Conservation (phyloP, 2,888 invertebrate species). For the Diadegma fenestrale region DNA sequence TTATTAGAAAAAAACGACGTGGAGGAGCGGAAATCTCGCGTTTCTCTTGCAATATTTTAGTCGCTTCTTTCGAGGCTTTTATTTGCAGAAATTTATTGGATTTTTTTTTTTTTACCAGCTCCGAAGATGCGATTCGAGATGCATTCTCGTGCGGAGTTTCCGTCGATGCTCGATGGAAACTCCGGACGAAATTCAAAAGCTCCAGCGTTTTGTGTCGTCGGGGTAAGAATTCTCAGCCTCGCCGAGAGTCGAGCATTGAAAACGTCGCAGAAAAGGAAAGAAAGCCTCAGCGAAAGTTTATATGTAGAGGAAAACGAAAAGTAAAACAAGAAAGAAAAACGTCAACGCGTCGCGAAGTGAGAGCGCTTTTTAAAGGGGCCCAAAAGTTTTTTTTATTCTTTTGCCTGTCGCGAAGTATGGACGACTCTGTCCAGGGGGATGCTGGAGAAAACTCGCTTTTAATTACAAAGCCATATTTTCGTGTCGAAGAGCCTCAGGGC, state of each 20-base stretch:
- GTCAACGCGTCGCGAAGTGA: constrained; percentile 23
- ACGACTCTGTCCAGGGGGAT: constrained; percentile 16
- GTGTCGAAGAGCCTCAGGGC: constrained; percentile 33
- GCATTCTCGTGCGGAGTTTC: background rate
- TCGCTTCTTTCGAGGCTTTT: background rate
- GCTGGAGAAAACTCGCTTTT: constrained; percentile 59
- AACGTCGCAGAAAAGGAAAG: constrained; percentile 8
- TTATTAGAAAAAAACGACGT: constrained; percentile 4
- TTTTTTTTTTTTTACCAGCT: constrained; percentile 28
- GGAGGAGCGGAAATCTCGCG: background rate
- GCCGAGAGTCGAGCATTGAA: constrained; percentile 8
- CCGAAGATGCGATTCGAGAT: constrained; percentile 1
- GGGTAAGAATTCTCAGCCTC: constrained; percentile 5
- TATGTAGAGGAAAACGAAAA: constrained; percentile 9
- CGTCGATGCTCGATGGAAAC: constrained; percentile 42
- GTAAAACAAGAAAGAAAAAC: constrained; percentile 27
- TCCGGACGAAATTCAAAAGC: constrained; percentile 43
- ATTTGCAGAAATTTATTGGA: constrained; percentile 12
- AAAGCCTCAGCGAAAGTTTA: constrained; percentile 27
- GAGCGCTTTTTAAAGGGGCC: constrained; percentile 18
- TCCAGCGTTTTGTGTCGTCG: constrained; percentile 16
- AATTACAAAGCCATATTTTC: constrained; percentile 59
- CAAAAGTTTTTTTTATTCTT: constrained; percentile 15
- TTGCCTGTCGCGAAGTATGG: background rate
- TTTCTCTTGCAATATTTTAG: background rate